Conservation (phyloP, 2,888 invertebrate species). For the Helobdella robusta region DNA sequence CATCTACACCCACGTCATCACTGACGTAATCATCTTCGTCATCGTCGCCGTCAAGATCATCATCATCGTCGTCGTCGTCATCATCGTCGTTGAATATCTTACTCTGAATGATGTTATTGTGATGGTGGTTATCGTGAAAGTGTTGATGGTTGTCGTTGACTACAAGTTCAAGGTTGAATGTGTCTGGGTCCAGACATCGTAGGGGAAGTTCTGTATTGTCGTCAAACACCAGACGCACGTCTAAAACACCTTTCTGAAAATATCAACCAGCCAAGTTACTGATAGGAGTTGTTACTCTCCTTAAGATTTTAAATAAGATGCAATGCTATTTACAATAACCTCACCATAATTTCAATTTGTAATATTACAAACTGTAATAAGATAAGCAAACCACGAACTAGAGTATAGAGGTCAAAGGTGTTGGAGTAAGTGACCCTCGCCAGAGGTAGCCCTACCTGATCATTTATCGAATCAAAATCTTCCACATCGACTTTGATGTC, state of each 20-base stretch:
- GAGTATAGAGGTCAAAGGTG: background rate
- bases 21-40: background rate
- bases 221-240: constrained; percentile 3
- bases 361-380: too few relatives aligned
- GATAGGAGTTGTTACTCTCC: too few relatives aligned
- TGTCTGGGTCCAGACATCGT: background rate
- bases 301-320: too few relatives aligned
- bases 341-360: too few relatives aligned
- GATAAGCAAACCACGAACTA: too few relatives aligned
- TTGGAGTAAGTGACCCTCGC: background rate
- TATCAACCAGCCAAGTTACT: too few relatives aligned
- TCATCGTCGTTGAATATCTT: constrained; percentile 14
- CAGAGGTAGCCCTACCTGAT: background rate
- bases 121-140: background rate
- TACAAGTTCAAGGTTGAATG: constrained; percentile 8
- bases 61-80: background rate
- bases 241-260: constrained; percentile 4
- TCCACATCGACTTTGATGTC: constrained; percentile 2
- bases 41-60: background rate
- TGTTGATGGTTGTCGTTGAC: background rate
- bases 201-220: background rate
- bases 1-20: background rate
- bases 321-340: too few relatives aligned
- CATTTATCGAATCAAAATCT: background rate
- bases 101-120: background rate